Evolutionary conservation across 2,797 vertebrate genomes (phyloP).

Genomic region (Cheirogaleus major): DNA sequence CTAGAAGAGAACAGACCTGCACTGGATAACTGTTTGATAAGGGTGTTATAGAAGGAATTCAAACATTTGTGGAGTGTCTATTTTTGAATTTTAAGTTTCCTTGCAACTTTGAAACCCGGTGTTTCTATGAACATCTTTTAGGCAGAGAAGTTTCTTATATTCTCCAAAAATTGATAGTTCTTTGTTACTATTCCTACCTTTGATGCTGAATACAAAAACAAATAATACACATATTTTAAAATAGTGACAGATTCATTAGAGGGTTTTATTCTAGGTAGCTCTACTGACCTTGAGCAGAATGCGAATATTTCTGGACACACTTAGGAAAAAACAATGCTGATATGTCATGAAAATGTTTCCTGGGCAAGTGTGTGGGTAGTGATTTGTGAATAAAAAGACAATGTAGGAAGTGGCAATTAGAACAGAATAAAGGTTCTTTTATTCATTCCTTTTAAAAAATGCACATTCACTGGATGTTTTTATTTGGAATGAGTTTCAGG

Average conservation of each 20-base stretch:
- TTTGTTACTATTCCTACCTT: conserved; percentile 1
- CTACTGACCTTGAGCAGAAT: background rate
- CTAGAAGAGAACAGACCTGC: background rate
- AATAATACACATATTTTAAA: background rate
- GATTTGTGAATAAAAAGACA: conserved; percentile 14
- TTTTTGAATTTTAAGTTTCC: conserved; percentile 28
- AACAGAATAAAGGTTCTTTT: background rate
- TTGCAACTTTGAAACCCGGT: background rate
- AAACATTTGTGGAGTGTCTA: background rate
- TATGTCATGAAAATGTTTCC: background rate
- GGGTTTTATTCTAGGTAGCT: background rate
- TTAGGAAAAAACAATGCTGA: conserved; percentile 3
- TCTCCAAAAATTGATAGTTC: background rate
- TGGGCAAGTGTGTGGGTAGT: background rate
- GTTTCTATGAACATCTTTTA: background rate
- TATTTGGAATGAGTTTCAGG: background rate
- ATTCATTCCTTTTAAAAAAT: background rate
- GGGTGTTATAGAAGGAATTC: background rate
- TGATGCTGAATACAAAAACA: conserved; percentile 2
- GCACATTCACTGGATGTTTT: background rate
- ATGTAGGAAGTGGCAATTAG: background rate
- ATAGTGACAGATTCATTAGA: background rate
- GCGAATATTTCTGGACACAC: background rate
- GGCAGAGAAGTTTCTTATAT: background rate
- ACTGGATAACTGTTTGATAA: background rate